These are phyloP conservation scores for Sebastes miniatus DNA, from an alignment of 2,797 vertebrate species.

Conservation along the genomic window DNA sequence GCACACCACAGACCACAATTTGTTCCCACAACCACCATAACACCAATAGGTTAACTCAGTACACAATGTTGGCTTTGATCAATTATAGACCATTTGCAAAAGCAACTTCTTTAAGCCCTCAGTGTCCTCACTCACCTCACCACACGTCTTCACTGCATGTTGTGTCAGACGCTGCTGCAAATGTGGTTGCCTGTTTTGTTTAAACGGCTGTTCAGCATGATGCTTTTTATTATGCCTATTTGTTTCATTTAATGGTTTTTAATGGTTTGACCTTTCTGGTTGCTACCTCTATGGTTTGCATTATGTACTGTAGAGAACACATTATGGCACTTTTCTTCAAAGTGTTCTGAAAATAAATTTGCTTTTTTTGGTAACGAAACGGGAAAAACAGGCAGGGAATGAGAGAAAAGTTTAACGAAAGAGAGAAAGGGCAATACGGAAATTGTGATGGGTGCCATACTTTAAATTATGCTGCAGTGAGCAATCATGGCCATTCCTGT, in stretches of 20 bases:
- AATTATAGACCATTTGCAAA: conserved; percentile 13
- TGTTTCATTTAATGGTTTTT: conserved; percentile 20
- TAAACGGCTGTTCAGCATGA: conserved; percentile 7
- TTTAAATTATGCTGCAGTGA: conserved; percentile 55
- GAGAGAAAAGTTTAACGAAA: conserved; percentile 42
- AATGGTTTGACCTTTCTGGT: conserved; percentile 14
- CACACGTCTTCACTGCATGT: not conserved
- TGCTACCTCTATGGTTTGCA: not conserved
- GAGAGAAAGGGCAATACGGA: conserved; percentile 22
- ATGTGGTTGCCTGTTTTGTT: not conserved
- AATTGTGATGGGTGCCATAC: conserved; percentile 35
- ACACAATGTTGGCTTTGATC: not conserved
- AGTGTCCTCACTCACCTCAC: not conserved
- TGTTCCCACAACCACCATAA: not conserved
- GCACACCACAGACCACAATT: conserved; percentile 1
- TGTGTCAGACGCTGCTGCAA: not conserved
- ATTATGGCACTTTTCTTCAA: conserved; percentile 1
- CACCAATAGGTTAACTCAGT: not conserved
- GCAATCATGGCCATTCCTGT: conserved; percentile 45
- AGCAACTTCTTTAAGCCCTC: conserved; percentile 11
- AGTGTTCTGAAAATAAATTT: conserved; percentile 24
- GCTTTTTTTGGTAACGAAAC: conserved; percentile 19
- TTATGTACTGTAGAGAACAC: not conserved
- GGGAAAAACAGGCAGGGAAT: conserved; percentile 20
- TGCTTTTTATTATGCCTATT: conserved; percentile 11